A percentile compares a stretch with the other conserved stretches of the same genome.
Evolutionary conservation across 2,888 invertebrate species (phyloP).

Genomic region (Cephus nigrinus): DNA sequence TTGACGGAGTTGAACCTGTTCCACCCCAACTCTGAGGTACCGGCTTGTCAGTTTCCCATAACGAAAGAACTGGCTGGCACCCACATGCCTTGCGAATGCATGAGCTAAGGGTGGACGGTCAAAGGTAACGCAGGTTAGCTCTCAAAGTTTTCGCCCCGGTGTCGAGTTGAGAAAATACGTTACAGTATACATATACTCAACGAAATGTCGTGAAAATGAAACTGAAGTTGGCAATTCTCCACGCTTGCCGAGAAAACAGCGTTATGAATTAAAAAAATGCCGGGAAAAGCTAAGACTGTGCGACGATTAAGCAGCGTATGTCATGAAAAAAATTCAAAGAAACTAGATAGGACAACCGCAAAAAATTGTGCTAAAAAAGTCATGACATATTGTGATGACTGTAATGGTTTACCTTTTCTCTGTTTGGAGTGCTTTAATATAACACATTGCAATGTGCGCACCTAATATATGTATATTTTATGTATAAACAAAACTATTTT

Average conservation of each 20-base stretch:
- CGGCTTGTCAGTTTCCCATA: too few species aligned
- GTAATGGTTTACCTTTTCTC: background rate
- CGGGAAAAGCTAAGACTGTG: conserved; percentile 18
- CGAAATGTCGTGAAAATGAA: background rate
- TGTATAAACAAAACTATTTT: background rate
- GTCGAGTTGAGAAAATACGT: too few species aligned
- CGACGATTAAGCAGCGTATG: conserved; percentile 12
- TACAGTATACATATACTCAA: background rate
- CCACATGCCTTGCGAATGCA: too few species aligned
- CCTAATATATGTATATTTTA: conserved; percentile 7
- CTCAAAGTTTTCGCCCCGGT: too few species aligned
- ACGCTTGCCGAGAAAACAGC: conserved; percentile 18
- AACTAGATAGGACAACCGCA: conserved; percentile 17
- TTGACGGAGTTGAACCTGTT: too few species aligned
- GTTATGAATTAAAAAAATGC: conserved; percentile 22
- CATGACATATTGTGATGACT: conserved; percentile 21
- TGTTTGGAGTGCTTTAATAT: conserved; percentile 15
- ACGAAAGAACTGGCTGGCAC: too few species aligned
- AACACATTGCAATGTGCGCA: conserved; percentile 13
- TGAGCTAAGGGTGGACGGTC: too few species aligned
- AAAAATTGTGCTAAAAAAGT: conserved; percentile 21
- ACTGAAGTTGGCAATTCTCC: conserved; percentile 6
- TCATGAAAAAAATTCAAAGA: conserved; percentile 18
- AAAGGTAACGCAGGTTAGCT: too few species aligned
- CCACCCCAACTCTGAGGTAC: too few species aligned